phyloP scores from a whole-genome alignment of 2,113 vertebrate species.

The Chaetops frenatus region DNA sequence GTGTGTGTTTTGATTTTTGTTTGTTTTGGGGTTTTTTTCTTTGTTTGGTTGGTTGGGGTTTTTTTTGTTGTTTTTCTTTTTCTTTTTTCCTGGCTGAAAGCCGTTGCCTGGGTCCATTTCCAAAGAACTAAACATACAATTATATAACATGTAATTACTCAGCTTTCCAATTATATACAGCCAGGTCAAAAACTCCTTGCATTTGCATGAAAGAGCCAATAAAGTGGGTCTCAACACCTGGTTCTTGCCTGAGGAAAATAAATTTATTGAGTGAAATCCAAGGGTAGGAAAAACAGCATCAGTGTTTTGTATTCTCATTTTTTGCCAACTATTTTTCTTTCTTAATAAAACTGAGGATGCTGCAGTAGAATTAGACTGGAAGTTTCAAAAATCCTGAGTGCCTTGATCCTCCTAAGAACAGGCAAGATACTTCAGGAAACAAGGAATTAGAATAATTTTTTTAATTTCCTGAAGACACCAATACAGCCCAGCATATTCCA shows the following conservation, averaged over 20 bases:
- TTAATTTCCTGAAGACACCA: background rate
- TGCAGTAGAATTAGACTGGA: background rate
- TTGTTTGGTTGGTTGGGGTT: background rate
- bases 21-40: background rate
- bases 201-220: slow-evolving; percentile 34
- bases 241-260: slow-evolving; percentile 13
- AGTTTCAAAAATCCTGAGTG: background rate
- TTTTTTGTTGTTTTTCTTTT: no score
- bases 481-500: background rate
- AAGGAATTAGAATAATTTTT: background rate
- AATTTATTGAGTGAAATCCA: slow-evolving; percentile 27
- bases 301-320: background rate
- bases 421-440: background rate
- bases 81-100: background rate
- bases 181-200: background rate
- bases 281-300: background rate
- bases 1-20: background rate
- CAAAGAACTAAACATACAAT: slow-evolving; percentile 43
- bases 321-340: background rate
- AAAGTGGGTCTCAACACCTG: slow-evolving; percentile 44
- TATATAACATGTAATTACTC: slow-evolving; percentile 52
- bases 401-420: background rate
- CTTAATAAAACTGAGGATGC: background rate
- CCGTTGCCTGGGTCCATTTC: slow-evolving; percentile 18
- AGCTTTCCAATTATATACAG: slow-evolving; percentile 24